Evolutionary conservation across 2,113 vertebrate genomes (phyloP).

Genomic region (Tautogolabrus adspersus): DNA sequence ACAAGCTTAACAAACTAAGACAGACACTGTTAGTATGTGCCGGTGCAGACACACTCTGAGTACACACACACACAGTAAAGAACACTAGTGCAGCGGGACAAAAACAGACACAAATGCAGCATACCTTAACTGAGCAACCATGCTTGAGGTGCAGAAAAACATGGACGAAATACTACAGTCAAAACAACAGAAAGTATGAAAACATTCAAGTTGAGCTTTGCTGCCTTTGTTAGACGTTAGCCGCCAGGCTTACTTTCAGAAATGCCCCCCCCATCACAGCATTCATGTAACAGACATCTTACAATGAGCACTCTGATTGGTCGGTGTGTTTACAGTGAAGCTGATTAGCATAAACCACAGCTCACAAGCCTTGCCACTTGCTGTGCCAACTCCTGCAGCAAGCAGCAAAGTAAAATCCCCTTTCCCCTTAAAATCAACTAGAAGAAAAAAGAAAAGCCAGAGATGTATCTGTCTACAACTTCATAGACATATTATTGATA

Average conservation of each 20-base stretch:
- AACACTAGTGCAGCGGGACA: not conserved
- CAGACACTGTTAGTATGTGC: not conserved
- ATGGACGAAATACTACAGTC: not conserved
- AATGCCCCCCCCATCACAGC: not conserved
- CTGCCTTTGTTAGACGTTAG: not conserved
- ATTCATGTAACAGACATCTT: constrained; percentile 36
- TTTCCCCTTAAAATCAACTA: not conserved
- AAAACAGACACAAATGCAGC: constrained; percentile 2
- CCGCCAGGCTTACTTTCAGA: not conserved
- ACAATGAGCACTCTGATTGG: constrained; percentile 47
- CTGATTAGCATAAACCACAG: constrained; percentile 43
- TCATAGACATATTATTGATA: not conserved
- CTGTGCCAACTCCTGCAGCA: not conserved
- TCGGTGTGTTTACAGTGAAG: constrained; percentile 7
- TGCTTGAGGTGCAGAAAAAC: not conserved
- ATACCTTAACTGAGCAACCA: constrained; percentile 12
- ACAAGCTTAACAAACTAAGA: not conserved
- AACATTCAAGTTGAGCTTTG: no score
- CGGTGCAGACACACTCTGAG: not conserved
- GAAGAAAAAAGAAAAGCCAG: not conserved
- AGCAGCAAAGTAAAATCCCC: not conserved
- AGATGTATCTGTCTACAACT: not conserved
- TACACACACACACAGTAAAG: not conserved
- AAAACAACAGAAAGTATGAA: not conserved
- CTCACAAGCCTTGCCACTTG: constrained; percentile 26